Evolutionary conservation across 2,113 vertebrate genomes (phyloP).

Genomic region (Fregata magnificens): DNA sequence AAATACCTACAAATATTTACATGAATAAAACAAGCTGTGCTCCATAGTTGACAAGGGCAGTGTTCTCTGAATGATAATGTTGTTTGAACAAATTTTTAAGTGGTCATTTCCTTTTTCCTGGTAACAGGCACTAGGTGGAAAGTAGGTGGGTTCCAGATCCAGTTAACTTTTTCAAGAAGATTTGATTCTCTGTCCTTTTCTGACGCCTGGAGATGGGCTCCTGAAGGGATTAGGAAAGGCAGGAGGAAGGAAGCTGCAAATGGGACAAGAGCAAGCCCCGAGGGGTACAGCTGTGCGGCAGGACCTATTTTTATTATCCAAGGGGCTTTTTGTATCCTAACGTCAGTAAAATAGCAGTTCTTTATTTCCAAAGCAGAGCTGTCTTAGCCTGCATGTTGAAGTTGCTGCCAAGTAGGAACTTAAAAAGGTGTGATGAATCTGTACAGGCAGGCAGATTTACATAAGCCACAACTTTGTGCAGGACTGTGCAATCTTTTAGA

Average conservation of each 20-base stretch:
- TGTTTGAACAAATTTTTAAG: neutral
- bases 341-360: neutral
- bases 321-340: neutral
- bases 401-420: neutral
- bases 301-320: slow-evolving; percentile 15
- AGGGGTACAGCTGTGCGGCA: neutral
- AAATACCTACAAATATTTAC: neutral
- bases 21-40: neutral
- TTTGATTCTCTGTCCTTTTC: neutral
- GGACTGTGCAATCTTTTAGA: neutral
- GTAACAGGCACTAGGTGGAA: neutral
- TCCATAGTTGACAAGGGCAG: neutral
- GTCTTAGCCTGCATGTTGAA: neutral
- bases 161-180: neutral
- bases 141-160: neutral
- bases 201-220: neutral
- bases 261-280: slow-evolving; percentile 1
- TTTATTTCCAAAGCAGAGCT: neutral
- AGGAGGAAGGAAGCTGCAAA: slow-evolving; percentile 15
- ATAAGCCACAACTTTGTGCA: neutral
- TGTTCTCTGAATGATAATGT: neutral
- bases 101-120: neutral
- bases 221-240: neutral
- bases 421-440: neutral
- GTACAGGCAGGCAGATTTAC: neutral